Evolutionary conservation across 2,113 vertebrate species (phyloP).

Genomic region (Suncus etruscus): DNA sequence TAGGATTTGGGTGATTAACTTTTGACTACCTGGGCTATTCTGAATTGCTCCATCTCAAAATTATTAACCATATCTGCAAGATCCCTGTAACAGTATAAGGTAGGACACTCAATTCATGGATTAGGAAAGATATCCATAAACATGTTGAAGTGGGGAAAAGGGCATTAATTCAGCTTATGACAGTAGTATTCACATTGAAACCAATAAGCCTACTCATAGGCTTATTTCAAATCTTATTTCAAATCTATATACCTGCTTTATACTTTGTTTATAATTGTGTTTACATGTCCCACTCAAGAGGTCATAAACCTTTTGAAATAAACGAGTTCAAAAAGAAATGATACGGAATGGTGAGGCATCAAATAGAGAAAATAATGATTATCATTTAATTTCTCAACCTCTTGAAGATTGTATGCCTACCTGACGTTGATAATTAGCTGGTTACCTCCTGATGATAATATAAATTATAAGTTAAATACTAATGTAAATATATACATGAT

Average conservation of each 20-base stretch:
- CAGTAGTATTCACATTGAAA: neutral
- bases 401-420: neutral
- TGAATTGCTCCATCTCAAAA: neutral
- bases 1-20: neutral
- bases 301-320: neutral
- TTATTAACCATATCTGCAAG: neutral
- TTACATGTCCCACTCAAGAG: constrained; percentile 14
- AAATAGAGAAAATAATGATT: constrained; percentile 22
- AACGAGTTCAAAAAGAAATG: constrained; percentile 30
- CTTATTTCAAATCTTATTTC: neutral
- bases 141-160: neutral
- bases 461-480: constrained; percentile 44
- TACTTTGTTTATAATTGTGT: constrained; percentile 1
- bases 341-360: neutral
- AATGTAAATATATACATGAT: neutral
- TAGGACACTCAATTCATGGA: neutral
- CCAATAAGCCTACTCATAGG: neutral
- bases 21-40: neutral
- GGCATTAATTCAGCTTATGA: neutral
- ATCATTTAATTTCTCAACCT: neutral
- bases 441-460: constrained; percentile 9
- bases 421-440: constrained; percentile 8
- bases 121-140: neutral
- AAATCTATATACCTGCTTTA: neutral
- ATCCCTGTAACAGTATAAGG: neutral